A percentile compares a stretch with the other conserved stretches of the same genome.
Conservation (phyloP, 2,797 vertebrate genomes). For the Molossus alvarezi region DNA sequence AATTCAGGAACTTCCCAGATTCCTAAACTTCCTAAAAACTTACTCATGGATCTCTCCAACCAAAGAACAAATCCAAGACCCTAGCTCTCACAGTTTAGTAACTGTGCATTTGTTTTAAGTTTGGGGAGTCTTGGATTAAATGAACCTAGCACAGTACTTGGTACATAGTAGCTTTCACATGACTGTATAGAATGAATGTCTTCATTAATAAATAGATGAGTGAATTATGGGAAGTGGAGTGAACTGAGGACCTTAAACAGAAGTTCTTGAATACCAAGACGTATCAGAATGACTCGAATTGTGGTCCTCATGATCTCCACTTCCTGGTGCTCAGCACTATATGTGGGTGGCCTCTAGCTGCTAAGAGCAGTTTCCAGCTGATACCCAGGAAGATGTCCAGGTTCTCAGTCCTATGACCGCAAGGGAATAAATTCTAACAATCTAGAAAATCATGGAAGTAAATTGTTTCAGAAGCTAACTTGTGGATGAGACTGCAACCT, state of each 20-base stretch:
- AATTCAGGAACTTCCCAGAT: neutral
- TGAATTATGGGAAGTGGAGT: neutral
- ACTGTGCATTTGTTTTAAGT: neutral
- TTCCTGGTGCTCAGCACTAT: neutral
- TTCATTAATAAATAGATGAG: neutral
- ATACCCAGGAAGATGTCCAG: neutral
- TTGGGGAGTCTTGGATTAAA: neutral
- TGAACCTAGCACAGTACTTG: neutral
- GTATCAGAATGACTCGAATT: neutral
- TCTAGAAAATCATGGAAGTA: neutral
- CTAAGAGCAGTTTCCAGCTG: neutral
- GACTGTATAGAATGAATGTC: neutral
- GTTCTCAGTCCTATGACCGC: neutral
- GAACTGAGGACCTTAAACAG: neutral
- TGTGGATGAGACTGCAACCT: neutral
- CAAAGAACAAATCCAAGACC: constrained; percentile 1
- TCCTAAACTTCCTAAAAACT: neutral
- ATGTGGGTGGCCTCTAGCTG: neutral
- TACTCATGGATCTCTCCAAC: neutral
- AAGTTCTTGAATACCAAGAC: neutral
- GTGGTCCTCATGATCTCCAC: neutral
- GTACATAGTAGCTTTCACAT: neutral
- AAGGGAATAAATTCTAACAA: neutral
- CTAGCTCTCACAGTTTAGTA: neutral
- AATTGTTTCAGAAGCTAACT: neutral